phyloP scores from a whole-genome alignment of 2,888 invertebrate genomes.

The Tethea ocularis region DNA sequence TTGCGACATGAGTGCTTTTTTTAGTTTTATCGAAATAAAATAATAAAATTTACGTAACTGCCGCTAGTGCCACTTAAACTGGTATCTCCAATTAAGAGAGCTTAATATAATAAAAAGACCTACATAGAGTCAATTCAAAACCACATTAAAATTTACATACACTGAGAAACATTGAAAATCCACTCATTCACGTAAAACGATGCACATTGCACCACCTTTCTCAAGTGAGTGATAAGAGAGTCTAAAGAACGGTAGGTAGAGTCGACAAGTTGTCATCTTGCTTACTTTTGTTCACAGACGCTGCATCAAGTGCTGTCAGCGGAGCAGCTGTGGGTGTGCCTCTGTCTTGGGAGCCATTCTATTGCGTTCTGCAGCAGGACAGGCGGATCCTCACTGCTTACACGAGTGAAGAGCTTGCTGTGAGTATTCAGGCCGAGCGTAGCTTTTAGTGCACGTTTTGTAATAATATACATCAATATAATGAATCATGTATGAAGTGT shows the following conservation, averaged over 20 bases:
- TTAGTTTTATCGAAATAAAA: conserved; percentile 15
- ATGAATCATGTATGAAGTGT: neutral
- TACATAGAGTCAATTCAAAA: too few species aligned
- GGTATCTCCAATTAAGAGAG: neutral
- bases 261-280: neutral
- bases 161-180: too few species aligned
- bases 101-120: neutral
- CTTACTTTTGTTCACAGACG: conserved; percentile 68
- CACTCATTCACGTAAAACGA: too few species aligned
- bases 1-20: conserved; percentile 21
- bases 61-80: conserved; percentile 3
- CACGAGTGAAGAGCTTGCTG: conserved; percentile 91
- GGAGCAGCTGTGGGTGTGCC: conserved; percentile 82
- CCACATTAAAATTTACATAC: too few species aligned
- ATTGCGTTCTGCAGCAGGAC: conserved; percentile 90
- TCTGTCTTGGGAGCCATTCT: conserved; percentile 90
- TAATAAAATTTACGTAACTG: neutral
- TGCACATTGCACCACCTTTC: too few species aligned
- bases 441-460: too few species aligned
- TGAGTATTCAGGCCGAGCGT: conserved; percentile 70
- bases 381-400: conserved; percentile 90
- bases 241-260: too few species aligned
- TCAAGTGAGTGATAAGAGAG: too few species aligned
- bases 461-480: too few species aligned
- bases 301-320: conserved; percentile 73